Base-by-base conservation (phyloP, 2,797 vertebrate genomes). In the Crax fasciolata region DNA sequence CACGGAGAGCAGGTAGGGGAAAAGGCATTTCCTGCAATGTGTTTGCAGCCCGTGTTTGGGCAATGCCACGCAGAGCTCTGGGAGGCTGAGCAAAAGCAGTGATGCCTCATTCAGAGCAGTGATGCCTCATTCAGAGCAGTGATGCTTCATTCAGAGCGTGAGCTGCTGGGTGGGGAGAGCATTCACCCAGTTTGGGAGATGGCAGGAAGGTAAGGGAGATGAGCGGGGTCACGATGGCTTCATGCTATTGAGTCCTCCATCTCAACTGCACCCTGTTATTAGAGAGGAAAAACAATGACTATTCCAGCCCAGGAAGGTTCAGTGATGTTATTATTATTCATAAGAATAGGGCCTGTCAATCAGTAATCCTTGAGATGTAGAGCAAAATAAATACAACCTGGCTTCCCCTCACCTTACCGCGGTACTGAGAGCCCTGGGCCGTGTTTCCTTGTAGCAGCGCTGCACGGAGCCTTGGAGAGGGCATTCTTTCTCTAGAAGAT, bases 401-500 rank as follows among this genome's bases (percentile, higher is more conserved):
- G 59, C n/a, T 80, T 39, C 1, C 46, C 52, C 32, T 81, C 62
- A 21, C 74, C 61, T 83, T 66, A 27, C 8, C 6, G 32, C 49
- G 24, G 32, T 18, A 8, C 25, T 6, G 1, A 23, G 6, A 24
- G 81, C 14, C 49, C 46, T 35, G 74, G 21, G 48, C 51, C 0
- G 0, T 12, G 30, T 20, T 35, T 18, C 51, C 54, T 5, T 13
- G 38, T 7, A 15, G 79, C 41, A 43, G 0, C 14, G 48, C 32
- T 54, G 7, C 6, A 4, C 54, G 8, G 12, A n/a, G 55, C 48
- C 52, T 21, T 52, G 79, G 30, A 3, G 62, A 52, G 38, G 0
- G 6, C 3, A 0, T 5, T 49, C 15, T 39, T 27, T 8, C 54
- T 52, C 28, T 21, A 7, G 16, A 0, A 17, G 44, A 6, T 14